A percentile compares a stretch with the other conserved stretches of the same genome.
phyloP scores from a whole-genome alignment of 2,797 vertebrate genomes.

The Notolepis coatsorum region DNA sequence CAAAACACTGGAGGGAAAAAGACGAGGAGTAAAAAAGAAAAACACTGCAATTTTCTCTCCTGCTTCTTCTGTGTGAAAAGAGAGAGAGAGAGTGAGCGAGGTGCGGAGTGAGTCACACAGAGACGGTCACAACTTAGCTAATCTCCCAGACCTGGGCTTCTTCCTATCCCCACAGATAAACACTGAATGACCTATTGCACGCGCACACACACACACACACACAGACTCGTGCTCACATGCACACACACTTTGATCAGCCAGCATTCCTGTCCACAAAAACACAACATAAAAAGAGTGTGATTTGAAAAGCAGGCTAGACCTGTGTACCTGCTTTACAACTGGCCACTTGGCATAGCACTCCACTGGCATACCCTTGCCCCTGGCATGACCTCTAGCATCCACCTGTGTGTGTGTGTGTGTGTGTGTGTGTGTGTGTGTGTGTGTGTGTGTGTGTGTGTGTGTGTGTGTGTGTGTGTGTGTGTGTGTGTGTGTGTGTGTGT shows the following conservation, averaged over 20 bases:
- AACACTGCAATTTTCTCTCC: constrained; percentile 27
- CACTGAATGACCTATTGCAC: constrained; percentile 9
- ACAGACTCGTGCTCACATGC: constrained; percentile 24
- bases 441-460: not conserved
- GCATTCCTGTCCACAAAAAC: not conserved
- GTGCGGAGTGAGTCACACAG: constrained; percentile 41
- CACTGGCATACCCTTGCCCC: constrained; percentile 63
- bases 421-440: not conserved
- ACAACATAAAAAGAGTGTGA: constrained; percentile 9
- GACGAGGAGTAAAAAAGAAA: constrained; percentile 25
- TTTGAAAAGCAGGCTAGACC: constrained; percentile 36
- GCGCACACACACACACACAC: constrained; percentile 1
- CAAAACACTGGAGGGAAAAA: constrained; percentile 35
- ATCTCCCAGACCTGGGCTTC: constrained; percentile 27
- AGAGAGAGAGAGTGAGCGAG: constrained; percentile 6
- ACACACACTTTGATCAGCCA: constrained; percentile 27
- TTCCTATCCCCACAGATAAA: constrained; percentile 24
- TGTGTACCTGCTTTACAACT: constrained; percentile 51
- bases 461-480: not conserved
- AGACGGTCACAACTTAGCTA: constrained; percentile 36
- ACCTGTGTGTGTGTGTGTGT: constrained; percentile 63
- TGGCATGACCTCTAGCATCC: constrained; percentile 63
- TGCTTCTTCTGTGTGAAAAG: constrained; percentile 19
- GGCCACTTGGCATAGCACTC: constrained; percentile 61
- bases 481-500: constrained; percentile 5